phyloP scores from a whole-genome alignment of 1,140 invertebrate species.

The Trichonephila clavipes region DNA sequence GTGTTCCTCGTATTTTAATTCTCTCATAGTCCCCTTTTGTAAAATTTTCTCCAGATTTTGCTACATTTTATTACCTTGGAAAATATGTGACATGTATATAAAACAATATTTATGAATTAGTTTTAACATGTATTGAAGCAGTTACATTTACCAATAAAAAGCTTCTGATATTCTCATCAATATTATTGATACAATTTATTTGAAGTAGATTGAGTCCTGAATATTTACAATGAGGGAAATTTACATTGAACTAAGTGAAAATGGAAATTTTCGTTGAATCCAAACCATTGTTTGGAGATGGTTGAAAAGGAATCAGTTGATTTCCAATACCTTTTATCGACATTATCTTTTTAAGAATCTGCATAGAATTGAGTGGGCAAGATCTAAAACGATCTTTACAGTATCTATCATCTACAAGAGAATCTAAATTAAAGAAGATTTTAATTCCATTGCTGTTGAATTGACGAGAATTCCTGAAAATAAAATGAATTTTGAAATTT shows the following conservation, averaged over 20 bases:
- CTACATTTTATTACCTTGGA: no score
- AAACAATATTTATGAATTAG: no score
- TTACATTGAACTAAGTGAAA: background rate
- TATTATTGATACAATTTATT: no score
- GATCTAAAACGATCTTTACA: background rate
- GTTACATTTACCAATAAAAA: no score
- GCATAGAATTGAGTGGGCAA: background rate
- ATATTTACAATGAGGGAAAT: no score
- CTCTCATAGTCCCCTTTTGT: no score
- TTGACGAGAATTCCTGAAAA: background rate
- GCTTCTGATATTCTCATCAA: no score
- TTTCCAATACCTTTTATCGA: background rate
- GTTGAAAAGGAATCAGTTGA: background rate
- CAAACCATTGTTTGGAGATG: background rate
- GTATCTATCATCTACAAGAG: background rate
- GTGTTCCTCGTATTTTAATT: no score
- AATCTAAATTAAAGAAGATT: background rate
- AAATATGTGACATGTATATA: no score
- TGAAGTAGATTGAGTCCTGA: no score
- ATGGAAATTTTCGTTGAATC: background rate
- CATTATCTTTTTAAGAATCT: background rate
- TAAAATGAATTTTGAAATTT: background rate
- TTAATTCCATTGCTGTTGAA: background rate
- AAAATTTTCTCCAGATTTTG: no score
- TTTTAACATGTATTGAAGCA: no score